Base-by-base conservation (phyloP, 64 coral and sea anemone species). In the Actinia equina region DNA sequence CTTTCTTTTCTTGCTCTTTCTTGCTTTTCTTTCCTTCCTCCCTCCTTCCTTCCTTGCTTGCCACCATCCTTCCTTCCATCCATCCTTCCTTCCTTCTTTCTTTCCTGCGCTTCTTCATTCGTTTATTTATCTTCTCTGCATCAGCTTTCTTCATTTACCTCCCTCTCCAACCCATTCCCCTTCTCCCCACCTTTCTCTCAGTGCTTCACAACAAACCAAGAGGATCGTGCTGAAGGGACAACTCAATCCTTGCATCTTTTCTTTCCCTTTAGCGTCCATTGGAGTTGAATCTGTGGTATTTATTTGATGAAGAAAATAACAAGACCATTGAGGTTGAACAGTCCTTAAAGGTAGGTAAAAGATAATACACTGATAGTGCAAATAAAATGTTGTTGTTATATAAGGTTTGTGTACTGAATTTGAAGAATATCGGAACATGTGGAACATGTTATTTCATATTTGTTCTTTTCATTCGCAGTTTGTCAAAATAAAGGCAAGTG, bases 291-390 rank as follows among this genome's bases (percentile, higher is more conserved):
- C 20, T 37, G 45, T 90, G 60, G 60, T 44, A 30, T 83, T 41
- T 89, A 20, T 71, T 71, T 84, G 59, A 86, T 22, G 67, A 86
- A 45, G 85, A 86, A 61, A 86, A 70, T 44, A 63, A 86, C 37
- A 86, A 71, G 30, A 43, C 85, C 43, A 46, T 52, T 44, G 59
- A 42, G 70, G 43, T 51, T 79, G 51, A 91, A 49, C 30, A 79
- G 56, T 86, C 54, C 15, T 18, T 91, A 5, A 86, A 59, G 83
- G 89, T 91, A 91, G 78, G 30, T 18, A 10, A 37, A 37, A 37
- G 30, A 0, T 37, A 37, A 37, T 37, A 37, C 30, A 37, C 30
- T 37, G 30, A 37, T 37, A 37, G 30, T 37, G 30, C 30, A 37
- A 37, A 37, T 37, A n/a, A n/a, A n/a, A n/a, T n/a, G n/a, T n/a